Evolutionary conservation across 92 coral and sea anemone species (phyloP).

Genomic region (Zoanthus sociatus): DNA sequence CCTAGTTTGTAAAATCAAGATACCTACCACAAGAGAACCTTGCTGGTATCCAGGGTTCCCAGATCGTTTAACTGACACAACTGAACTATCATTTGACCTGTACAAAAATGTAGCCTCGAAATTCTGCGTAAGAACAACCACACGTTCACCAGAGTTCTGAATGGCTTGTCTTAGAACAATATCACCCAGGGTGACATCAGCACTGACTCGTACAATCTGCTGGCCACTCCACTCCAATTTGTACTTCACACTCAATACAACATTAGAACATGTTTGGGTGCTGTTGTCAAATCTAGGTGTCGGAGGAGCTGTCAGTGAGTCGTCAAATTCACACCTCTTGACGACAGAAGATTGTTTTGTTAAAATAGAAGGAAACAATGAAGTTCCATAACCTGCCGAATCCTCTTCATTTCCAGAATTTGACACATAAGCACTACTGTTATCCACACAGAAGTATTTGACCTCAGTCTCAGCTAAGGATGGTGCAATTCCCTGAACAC

Average conservation of each 20-base stretch:
- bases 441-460: constrained; percentile 78
- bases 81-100: constrained; percentile 46
- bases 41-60: constrained; percentile 95
- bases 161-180: constrained; percentile 49
- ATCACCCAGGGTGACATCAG: constrained; percentile 70
- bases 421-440: constrained; percentile 46
- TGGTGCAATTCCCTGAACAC: constrained; percentile 66
- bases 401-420: background rate
- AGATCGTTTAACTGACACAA: constrained; percentile 63
- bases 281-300: constrained; percentile 78
- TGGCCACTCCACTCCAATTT: constrained; percentile 72
- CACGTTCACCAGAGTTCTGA: constrained; percentile 50
- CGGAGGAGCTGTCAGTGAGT: constrained; percentile 84
- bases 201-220: constrained; percentile 73
- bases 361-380: constrained; percentile 39
- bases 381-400: constrained; percentile 33
- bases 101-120: constrained; percentile 77
- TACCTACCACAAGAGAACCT: constrained; percentile 81
- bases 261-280: constrained; percentile 75
- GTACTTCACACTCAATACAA: constrained; percentile 83
- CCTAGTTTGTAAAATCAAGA: background rate
- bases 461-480: constrained; percentile 73
- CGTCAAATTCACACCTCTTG: constrained; percentile 85
- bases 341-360: background rate
- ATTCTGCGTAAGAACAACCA: constrained; percentile 68